These are phyloP conservation scores for Myoxocephalus aenaeus DNA, from an alignment of 2,797 vertebrate species.

Conservation along the genomic window DNA sequence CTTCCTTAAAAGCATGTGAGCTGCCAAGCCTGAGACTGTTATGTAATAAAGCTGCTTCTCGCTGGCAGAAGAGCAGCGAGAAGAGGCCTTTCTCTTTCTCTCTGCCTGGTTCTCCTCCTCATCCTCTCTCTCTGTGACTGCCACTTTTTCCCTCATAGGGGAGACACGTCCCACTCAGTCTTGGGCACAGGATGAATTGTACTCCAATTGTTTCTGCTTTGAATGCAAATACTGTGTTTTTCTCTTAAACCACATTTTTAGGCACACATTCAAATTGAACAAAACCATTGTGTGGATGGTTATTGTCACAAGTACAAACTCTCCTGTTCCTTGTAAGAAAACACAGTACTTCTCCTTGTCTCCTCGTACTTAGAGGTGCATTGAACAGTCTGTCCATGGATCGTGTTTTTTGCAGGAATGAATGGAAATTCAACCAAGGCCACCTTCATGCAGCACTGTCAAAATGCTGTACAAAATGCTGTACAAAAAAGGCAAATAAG, in stretches of 20 bases:
- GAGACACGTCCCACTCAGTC: constrained; percentile 35
- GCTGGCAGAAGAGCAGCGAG: constrained; percentile 62
- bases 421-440: constrained; percentile 2
- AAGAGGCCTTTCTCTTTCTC: constrained; percentile 45
- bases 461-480: background rate
- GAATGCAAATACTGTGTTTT: constrained; percentile 25
- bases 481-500: background rate
- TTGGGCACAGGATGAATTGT: constrained; percentile 30
- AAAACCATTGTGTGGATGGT: constrained; percentile 17
- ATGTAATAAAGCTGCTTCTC: constrained; percentile 74
- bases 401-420: background rate
- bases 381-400: constrained; percentile 21
- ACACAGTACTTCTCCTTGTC: background rate
- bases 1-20: constrained; percentile 80
- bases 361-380: background rate
- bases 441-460: background rate
- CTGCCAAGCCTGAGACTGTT: constrained; percentile 73
- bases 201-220: constrained; percentile 33
- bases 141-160: constrained; percentile 23
- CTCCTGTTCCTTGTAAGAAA: background rate
- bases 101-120: constrained; percentile 33
- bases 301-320: constrained; percentile 29
- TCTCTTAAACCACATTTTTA: constrained; percentile 15
- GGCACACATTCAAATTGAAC: constrained; percentile 36
- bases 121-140: constrained; percentile 24